phyloP scores from a whole-genome alignment of 2,888 invertebrate genomes.

The Nomada lathburiana region DNA sequence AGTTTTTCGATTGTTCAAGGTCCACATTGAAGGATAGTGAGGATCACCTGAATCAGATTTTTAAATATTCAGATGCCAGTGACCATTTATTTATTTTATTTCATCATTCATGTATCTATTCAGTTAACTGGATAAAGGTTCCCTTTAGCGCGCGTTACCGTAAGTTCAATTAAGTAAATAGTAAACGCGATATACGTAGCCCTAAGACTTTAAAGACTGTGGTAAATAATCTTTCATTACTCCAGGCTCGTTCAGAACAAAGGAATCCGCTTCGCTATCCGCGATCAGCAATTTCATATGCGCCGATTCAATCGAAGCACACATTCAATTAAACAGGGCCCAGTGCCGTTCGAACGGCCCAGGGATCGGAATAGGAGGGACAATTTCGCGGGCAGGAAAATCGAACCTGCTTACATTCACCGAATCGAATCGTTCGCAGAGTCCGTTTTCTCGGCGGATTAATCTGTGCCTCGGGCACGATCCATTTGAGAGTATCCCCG shows the following conservation, averaged over 20 bases:
- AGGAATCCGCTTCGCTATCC: too few species aligned
- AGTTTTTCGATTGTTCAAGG: not conserved
- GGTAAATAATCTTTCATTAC: too few species aligned
- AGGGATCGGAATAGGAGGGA: not conserved
- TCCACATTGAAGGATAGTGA: not conserved
- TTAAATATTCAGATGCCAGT: not conserved
- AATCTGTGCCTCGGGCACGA: conserved; percentile 76
- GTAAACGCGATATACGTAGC: too few species aligned
- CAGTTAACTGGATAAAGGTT: too few species aligned
- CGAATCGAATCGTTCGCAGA: conserved; percentile 63
- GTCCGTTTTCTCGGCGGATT: conserved; percentile 73
- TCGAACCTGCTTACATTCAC: conserved; percentile 54
- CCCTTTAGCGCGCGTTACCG: too few species aligned
- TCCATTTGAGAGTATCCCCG: conserved; percentile 76
- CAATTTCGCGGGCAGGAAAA: conserved; percentile 37
- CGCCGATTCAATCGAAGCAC: not conserved
- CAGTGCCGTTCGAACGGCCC: not conserved
- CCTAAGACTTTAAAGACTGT: too few species aligned
- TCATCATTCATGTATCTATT: too few species aligned
- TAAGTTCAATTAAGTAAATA: too few species aligned
- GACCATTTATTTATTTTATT: not conserved
- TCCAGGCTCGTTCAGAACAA: too few species aligned
- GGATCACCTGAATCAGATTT: too few species aligned
- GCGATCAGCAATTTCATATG: too few species aligned
- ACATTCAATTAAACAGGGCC: conserved; percentile 10